These are phyloP conservation scores for Tetraneura akinire DNA, from an alignment of 1,140 invertebrate species.

Conservation along the genomic window DNA sequence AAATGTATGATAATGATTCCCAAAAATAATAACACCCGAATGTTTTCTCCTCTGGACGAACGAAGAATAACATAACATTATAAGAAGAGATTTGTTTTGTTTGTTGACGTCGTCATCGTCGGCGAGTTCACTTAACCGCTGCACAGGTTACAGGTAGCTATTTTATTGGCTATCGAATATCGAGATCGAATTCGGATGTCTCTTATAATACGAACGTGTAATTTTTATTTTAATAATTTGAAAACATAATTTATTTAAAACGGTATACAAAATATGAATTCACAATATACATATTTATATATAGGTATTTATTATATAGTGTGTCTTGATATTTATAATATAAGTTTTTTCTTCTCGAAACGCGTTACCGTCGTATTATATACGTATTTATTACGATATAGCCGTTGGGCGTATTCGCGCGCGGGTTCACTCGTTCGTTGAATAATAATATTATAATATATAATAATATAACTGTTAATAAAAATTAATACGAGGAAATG, in stretches of 20 bases:
- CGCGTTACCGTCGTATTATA: constrained; percentile 5
- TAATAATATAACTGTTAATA: constrained; percentile 15
- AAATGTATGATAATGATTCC: constrained; percentile 39
- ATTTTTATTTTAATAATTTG: constrained; percentile 36
- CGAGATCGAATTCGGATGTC: constrained; percentile 25
- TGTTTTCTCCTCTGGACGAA: neutral
- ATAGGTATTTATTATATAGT: neutral
- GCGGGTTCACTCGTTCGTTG: neutral
- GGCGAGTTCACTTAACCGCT: neutral
- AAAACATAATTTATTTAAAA: constrained; percentile 41
- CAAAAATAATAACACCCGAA: constrained; percentile 35
- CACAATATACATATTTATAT: neutral
- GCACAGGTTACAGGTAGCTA: neutral
- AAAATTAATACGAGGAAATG: constrained; percentile 12
- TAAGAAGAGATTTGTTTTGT: neutral
- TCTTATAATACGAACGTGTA: neutral
- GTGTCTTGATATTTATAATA: neutral
- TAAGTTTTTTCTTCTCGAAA: too few relatives aligned
- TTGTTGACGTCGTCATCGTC: neutral
- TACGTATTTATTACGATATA: too few relatives aligned
- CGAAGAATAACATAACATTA: too few relatives aligned
- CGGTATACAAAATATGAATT: neutral
- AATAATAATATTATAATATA: neutral
- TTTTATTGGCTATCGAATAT: constrained; percentile 24
- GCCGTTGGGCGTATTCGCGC: constrained; percentile 36